Evolutionary conservation across 2,888 invertebrate species (phyloP), one percentile per base, ranked within the genome.

Genomic region (Aspidiotus destructor): DNA sequence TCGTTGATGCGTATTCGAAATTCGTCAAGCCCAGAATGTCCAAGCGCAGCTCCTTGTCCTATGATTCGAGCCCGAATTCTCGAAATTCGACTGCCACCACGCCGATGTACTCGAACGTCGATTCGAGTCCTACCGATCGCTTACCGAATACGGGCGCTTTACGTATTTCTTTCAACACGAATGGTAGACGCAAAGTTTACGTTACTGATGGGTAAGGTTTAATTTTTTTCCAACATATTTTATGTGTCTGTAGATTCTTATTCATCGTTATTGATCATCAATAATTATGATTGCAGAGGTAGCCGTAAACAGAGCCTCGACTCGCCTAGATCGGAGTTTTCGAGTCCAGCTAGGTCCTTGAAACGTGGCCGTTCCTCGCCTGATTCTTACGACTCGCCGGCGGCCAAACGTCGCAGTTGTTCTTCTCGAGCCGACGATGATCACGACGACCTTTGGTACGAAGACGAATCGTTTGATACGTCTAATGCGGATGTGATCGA

Each of bases 1-100:
- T 65, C 1, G 42, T 65, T n/a, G 65, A 65, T 17, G 48, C 58
- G 9, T 65, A 65, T 16, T 0, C 65, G 41, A 58, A 58, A 7
- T 65, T 65, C 57, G 17, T 65, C 42, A 58, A 58, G 58, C 42
- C 2, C 48, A 48, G 48, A 3, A 3, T n/a, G 10, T n/a, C 11
- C 48, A n/a, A 48, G 10, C 62, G 62, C 13, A 17, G 7, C 48
- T 62, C 62, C 8, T 48, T 16, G 17, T 52, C 62, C 52, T 62
- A n/a, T 28, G 28, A 8, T 3, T 16, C 62, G 17, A 60, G 41
- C 53, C 62, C 53, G 17, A 15, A 13, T 13, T 15, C 17, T 11
- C 28, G 53, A 28, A 62, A 15, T 15, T 62, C 62, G 10, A n/a
- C 8, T 17, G 6, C 48, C 10, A 3, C 3, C 48, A 3, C n/a